Percentiles rank a stretch among this genome's conserved stretches.
Evolutionary conservation across 2,797 vertebrate species (phyloP).

Genomic region (Zonotrichia albicollis): DNA sequence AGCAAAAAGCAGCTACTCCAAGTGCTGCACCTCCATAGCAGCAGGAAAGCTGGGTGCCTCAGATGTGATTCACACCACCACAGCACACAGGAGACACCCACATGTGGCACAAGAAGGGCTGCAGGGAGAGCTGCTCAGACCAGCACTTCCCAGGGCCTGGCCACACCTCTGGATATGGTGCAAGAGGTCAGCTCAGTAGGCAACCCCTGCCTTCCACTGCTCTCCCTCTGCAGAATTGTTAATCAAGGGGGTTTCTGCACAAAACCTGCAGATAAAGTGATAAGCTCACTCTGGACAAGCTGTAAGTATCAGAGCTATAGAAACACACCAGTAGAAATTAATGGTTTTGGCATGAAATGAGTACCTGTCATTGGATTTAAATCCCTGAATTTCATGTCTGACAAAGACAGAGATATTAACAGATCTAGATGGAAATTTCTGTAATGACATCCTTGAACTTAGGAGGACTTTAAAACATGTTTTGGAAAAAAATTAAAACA

Average conservation of each 20-base stretch:
- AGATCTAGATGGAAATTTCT: not conserved
- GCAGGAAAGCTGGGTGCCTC: not conserved
- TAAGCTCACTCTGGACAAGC: not conserved
- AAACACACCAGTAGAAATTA: not conserved
- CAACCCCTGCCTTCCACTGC: not conserved
- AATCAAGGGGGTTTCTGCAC: not conserved
- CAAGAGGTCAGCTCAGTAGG: not conserved
- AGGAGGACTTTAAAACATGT: not conserved
- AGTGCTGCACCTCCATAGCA: not conserved
- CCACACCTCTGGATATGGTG: rapidly evolving
- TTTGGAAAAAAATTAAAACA: not conserved
- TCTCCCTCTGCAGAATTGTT: not conserved
- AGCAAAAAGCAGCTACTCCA: not conserved
- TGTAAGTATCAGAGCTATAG: not conserved
- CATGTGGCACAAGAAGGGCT: not conserved
- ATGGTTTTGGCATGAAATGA: not conserved
- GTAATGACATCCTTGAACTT: not conserved
- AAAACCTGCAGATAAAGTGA: not conserved
- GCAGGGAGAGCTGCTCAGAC: not conserved
- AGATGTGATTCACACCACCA: not conserved
- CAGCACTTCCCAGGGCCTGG: not conserved
- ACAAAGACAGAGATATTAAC: not conserved
- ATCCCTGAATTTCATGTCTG: not conserved
- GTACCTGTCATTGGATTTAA: not conserved
- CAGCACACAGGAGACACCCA: not conserved